phyloP scores from a whole-genome alignment of 2,113 vertebrate genomes.

The Cyphomyrus plagiostoma region DNA sequence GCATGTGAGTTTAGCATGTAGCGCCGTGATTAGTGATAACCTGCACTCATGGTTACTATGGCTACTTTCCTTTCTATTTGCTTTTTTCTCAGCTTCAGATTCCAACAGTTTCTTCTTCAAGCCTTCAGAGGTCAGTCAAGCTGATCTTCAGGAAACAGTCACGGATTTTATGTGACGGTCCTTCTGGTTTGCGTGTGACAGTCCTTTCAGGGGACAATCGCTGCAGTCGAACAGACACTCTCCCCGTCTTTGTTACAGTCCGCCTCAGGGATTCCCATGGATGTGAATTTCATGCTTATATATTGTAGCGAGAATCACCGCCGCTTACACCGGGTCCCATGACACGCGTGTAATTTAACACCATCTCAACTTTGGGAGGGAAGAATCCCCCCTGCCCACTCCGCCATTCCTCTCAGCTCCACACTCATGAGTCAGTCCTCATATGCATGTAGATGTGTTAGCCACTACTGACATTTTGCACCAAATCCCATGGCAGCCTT shows the following conservation, averaged over 20 bases:
- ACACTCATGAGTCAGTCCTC: not conserved
- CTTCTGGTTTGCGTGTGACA: not conserved
- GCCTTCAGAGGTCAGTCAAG: not conserved
- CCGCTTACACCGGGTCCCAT: not conserved
- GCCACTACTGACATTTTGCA: not conserved
- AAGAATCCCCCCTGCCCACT: not conserved
- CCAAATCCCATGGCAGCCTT: not conserved
- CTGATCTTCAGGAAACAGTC: not conserved
- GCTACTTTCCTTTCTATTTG: not conserved
- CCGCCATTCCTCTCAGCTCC: not conserved
- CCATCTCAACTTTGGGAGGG: not conserved
- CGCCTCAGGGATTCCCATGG: not conserved
- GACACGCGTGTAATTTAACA: constrained; percentile 1
- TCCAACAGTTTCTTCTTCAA: not conserved
- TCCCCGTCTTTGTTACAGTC: not conserved
- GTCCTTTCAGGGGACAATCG: not conserved
- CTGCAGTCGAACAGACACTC: not conserved
- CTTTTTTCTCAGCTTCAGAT: not conserved
- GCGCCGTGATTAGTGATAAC: not conserved
- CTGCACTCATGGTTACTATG: not conserved
- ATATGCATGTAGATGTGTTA: not conserved
- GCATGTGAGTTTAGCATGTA: not conserved
- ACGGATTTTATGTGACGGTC: not conserved
- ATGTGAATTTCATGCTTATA: not conserved
- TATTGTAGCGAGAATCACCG: not conserved